phyloP scores from a whole-genome alignment of 2,888 invertebrate genomes.

The Eurytoma californica region DNA sequence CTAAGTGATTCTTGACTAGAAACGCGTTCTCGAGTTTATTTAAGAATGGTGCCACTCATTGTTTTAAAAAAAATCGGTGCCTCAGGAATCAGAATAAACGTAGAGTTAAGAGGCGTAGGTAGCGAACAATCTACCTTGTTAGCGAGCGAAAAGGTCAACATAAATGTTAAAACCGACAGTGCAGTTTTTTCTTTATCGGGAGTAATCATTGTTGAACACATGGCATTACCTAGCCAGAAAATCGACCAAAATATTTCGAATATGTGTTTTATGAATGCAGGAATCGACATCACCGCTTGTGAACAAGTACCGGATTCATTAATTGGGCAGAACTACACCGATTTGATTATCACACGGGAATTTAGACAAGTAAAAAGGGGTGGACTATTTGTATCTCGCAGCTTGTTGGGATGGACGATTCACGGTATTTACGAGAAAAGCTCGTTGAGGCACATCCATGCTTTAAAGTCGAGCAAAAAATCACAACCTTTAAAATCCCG shows the following conservation, averaged over 20 bases:
- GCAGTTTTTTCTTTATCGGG: neutral
- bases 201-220: neutral
- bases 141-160: neutral
- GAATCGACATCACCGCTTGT: neutral
- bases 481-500: too few species aligned
- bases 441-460: neutral
- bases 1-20: too few species aligned
- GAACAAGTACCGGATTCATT: neutral
- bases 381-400: neutral
- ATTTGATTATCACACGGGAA: neutral
- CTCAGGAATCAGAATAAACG: too few species aligned
- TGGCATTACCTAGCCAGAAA: neutral
- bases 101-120: neutral
- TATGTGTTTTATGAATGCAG: neutral
- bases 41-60: too few species aligned
- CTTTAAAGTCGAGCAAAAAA: too few species aligned
- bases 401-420: neutral
- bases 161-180: neutral
- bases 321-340: neutral
- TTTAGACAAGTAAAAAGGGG: neutral
- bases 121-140: too few species aligned
- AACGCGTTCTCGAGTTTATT: too few species aligned
- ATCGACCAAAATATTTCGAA: neutral
- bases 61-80: neutral
- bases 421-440: neutral